These are phyloP conservation scores for Pachyrhynchus sulphureomaculatus DNA, from an alignment of 1,140 invertebrate species.

Conservation along the genomic window DNA sequence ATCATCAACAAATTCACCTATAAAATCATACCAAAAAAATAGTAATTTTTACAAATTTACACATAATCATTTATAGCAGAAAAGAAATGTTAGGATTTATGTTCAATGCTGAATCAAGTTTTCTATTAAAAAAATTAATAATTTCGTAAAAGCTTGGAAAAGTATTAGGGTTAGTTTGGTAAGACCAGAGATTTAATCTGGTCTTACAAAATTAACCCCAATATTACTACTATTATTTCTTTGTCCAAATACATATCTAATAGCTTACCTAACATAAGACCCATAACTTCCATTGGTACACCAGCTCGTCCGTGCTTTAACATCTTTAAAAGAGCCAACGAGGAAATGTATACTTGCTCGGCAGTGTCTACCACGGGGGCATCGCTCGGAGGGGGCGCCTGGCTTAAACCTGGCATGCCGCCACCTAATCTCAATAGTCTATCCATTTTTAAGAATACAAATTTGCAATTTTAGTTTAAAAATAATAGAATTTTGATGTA, in stretches of 20 bases:
- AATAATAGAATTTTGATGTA: background rate
- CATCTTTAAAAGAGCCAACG: conserved; percentile 97
- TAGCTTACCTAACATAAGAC: conserved; percentile 87
- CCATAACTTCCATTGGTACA: conserved; percentile 99
- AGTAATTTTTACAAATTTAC: no score
- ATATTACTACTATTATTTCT: no score
- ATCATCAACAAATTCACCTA: conserved; percentile 98
- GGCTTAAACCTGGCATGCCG: conserved; percentile 79
- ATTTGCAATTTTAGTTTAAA: background rate
- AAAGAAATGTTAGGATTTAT: no score
- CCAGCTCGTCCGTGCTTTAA: conserved; percentile 98
- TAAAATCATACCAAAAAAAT: conserved; percentile 1
- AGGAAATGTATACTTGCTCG: conserved; percentile 99
- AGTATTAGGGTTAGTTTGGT: no score
- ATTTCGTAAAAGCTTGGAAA: no score
- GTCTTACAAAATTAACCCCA: no score
- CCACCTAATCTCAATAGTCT: conserved; percentile 89
- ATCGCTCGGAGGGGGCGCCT: conserved; percentile 85
- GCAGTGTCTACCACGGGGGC: conserved; percentile 98
- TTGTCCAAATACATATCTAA: no score
- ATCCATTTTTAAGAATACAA: conserved; percentile 69
- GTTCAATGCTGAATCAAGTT: no score
- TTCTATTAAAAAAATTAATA: no score
- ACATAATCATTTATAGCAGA: no score
- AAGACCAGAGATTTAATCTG: no score